Base-by-base conservation (phyloP, 2,113 vertebrate genomes). In the Ceratotherium simum region DNA sequence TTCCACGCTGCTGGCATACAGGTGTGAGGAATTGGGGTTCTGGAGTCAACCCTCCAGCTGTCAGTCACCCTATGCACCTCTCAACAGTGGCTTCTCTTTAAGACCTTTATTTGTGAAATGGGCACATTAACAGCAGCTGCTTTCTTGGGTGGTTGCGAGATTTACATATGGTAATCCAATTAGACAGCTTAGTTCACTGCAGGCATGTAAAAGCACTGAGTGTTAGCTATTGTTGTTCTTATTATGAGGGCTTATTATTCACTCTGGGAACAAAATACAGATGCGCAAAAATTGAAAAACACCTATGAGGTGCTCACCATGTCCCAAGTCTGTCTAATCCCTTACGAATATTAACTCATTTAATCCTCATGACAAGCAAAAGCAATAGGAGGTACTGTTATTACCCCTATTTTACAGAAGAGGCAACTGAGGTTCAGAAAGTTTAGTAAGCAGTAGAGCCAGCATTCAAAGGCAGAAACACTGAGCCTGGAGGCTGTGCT, bases 151-250 rank as follows among this genome's bases (percentile, higher is more conserved):
- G 42, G 69, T 3, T 64, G 20, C 6, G 54, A 75, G 67, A 89
- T 78, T 81, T 72, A 76, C 36, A 17, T 10, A 33, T 56, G 81
- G 11, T 95, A 69, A 92, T 95, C 89, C 89, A 92, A 7, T 93
- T 85, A 86, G 78, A 93, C 76, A 67, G 82, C 69, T 96, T 39
- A 60, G 67, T 69, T 95, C 78, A 70, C 58, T 39, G 64, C 17
- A 75, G 88, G 33, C 4, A 0, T 67, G 27, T 79, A 86, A 75
- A 29, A 92, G 56, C 91, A 18, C 60, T 78, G 51, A 62, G 25
- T 73, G 64, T 54, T 36, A 56, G 46, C 58, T 51, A 17, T 91
- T 73, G n/a, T 94, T 91, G 72, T 80, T 58, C 39, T 72, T 39
- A 51, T 69, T 91, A 80, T 16, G 36, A 75, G 60, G 36, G 51